phyloP scores from a whole-genome alignment of 1,140 invertebrate species.

The Yoshiicerus persimilis region DNA sequence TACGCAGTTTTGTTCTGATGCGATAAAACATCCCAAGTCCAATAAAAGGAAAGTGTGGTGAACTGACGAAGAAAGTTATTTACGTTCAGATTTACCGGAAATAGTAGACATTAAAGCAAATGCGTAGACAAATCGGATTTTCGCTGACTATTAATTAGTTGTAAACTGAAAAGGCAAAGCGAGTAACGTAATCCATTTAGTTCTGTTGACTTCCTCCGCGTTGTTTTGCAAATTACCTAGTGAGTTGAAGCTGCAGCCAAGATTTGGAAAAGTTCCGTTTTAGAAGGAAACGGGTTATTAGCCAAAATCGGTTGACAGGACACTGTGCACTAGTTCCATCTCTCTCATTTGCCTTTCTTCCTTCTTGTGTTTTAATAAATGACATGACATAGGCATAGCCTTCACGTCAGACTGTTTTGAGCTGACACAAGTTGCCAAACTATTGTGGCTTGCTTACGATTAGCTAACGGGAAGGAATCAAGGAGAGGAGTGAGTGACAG shows the following conservation, averaged over 20 bases:
- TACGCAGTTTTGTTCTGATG: no score
- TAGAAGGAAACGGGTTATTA: background rate
- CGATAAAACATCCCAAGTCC: background rate
- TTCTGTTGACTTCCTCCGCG: background rate
- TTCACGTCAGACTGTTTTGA: background rate
- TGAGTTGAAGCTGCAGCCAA: background rate
- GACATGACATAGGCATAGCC: background rate
- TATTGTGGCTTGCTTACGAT: background rate
- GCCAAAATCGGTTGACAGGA: background rate
- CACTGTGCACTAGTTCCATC: background rate
- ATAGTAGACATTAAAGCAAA: no score
- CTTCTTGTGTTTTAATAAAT: background rate
- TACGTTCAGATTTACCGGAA: no score
- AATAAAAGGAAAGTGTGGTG: background rate
- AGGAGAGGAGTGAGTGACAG: conserved; percentile 10
- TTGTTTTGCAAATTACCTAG: background rate
- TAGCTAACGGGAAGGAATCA: background rate
- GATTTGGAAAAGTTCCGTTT: background rate
- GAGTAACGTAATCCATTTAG: background rate
- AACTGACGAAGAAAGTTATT: background rate
- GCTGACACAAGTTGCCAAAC: background rate
- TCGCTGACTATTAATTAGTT: background rate
- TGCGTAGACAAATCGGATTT: background rate
- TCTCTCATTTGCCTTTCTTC: background rate
- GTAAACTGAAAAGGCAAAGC: background rate